phyloP scores from a whole-genome alignment of 23 tunicate species.

The Ciona savignyi region DNA sequence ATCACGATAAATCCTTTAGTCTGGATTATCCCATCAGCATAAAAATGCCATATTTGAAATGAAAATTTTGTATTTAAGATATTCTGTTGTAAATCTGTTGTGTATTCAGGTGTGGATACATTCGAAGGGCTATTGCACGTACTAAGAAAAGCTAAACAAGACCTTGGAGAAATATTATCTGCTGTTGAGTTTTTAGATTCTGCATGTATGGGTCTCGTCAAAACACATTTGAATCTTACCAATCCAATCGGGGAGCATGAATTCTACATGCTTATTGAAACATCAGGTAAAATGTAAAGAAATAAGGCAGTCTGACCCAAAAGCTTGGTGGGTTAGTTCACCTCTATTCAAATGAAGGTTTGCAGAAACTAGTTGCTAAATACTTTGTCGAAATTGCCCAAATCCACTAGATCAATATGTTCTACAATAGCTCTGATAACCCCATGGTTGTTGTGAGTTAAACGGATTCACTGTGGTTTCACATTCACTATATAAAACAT shows the following conservation, averaged over 20 bases:
- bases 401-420: no score
- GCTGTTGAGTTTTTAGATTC: constrained; percentile 91
- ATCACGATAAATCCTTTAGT: no score
- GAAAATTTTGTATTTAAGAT: no score
- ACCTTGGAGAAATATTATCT: constrained; percentile 83
- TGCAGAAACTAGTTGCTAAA: no score
- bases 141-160: constrained; percentile 27
- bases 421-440: no score
- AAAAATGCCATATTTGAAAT: no score
- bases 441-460: constrained; percentile 1
- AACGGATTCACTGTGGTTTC: no score
- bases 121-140: constrained; percentile 47
- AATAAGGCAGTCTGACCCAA: no score
- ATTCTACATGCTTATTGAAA: constrained; percentile 91
- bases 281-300: no score
- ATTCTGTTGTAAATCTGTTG: not conserved
- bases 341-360: no score
- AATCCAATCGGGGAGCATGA: constrained; percentile 70
- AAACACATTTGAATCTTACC: constrained; percentile 30
- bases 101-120: constrained; percentile 34
- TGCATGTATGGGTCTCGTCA: constrained; percentile 58
- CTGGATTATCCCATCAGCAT: no score
- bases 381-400: constrained; percentile 10
- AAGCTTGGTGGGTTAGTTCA: no score
- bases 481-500: not conserved